Conservation (phyloP, 2,888 invertebrate species). For the Trypoxylon attenuatum region DNA sequence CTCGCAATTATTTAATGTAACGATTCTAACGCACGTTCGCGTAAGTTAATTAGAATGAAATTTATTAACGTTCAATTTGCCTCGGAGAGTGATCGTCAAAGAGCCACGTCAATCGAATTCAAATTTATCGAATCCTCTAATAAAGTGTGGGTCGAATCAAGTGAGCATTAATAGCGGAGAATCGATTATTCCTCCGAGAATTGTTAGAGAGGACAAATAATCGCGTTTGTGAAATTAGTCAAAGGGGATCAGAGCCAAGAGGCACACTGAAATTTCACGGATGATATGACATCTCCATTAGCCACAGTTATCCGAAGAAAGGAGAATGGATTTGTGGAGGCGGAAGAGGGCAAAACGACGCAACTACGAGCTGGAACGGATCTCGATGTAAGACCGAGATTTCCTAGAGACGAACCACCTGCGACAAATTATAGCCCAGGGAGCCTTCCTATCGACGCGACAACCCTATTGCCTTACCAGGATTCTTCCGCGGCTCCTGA, state of each 20-base stretch:
- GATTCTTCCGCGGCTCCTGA: constrained; percentile 17
- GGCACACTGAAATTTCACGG: constrained; percentile 37
- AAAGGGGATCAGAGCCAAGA: constrained; percentile 19
- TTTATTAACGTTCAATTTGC: no score
- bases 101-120: no score
- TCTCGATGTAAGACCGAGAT: constrained; percentile 32
- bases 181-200: background rate
- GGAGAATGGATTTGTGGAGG: constrained; percentile 1
- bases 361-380: constrained; percentile 23
- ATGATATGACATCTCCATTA: constrained; percentile 9
- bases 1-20: no score
- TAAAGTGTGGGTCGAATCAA: no score
- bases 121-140: no score
- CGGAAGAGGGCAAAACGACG: constrained; percentile 35
- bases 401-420: constrained; percentile 31
- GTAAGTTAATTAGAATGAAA: no score
- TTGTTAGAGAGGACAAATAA: no score
- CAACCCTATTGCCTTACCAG: constrained; percentile 20
- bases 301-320: constrained; percentile 26
- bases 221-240: no score
- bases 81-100: no score
- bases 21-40: no score
- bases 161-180: no score
- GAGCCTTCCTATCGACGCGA: constrained; percentile 26
- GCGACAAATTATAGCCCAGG: constrained; percentile 43